A percentile compares a stretch with the other conserved stretches of the same genome.
phyloP scores from a whole-genome alignment of 1,140 invertebrate genomes.

The Pseudomyrmex dendroicus region DNA sequence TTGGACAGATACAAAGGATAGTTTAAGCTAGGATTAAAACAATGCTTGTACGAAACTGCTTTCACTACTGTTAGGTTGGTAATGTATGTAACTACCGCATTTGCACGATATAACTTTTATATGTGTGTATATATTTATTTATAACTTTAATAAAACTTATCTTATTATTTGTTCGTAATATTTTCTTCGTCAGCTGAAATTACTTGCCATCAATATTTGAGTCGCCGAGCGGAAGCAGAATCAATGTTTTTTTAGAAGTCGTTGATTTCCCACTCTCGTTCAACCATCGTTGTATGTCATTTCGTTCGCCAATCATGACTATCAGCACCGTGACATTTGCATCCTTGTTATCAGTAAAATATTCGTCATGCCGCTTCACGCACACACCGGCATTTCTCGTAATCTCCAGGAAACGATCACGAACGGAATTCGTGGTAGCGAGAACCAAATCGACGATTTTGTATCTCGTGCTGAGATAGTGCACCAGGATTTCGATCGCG shows the following conservation, averaged over 20 bases:
- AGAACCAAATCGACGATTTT: conserved; percentile 77
- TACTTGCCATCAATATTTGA: conserved; percentile 76
- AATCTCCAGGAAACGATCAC: conserved; percentile 70
- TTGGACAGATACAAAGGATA: conserved; percentile 12
- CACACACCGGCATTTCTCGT: conserved; percentile 77
- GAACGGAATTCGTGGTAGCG: conserved; percentile 58
- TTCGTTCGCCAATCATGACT: conserved; percentile 72
- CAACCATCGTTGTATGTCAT: conserved; percentile 77
- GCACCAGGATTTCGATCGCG: conserved; percentile 73
- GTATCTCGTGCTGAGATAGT: conserved; percentile 77
- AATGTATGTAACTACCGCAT: conserved; percentile 1
- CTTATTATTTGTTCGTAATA: background rate
- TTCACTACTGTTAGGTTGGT: conserved; percentile 13
- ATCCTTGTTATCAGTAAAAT: conserved; percentile 37
- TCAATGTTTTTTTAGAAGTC: conserved; percentile 73
- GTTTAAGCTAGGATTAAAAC: conserved; percentile 34
- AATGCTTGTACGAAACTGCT: conserved; percentile 20
- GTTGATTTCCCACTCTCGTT: conserved; percentile 58
- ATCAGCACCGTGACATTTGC: conserved; percentile 68
- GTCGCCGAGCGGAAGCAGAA: conserved; percentile 77
- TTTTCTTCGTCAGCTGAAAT: conserved; percentile 1
- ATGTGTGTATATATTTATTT: too few relatives aligned
- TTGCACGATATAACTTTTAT: too few relatives aligned
- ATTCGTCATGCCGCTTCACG: conserved; percentile 72
- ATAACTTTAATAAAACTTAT: background rate